These are phyloP conservation scores for Himantopus leucocephalus DNA, from an alignment of 2,113 vertebrate genomes.

Conservation along the genomic window DNA sequence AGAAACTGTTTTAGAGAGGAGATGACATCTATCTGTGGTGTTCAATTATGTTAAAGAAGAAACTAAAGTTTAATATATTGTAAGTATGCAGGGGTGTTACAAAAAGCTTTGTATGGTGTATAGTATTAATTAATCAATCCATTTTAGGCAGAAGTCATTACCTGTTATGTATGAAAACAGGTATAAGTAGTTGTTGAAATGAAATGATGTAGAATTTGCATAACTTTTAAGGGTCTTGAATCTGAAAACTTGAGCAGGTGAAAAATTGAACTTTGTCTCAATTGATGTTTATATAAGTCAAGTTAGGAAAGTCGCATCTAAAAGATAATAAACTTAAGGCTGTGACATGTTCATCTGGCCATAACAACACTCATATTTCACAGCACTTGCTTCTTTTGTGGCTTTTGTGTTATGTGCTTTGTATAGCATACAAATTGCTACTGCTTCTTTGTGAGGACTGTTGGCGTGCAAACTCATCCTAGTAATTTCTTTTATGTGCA, in stretches of 20 bases:
- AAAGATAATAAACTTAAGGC: not conserved
- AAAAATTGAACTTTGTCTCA: not conserved
- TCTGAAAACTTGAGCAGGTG: not conserved
- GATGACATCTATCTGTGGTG: not conserved
- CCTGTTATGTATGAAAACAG: not conserved
- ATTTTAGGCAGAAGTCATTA: not conserved
- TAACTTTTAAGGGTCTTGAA: not conserved
- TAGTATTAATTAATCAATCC: not conserved
- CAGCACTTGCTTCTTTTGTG: not conserved
- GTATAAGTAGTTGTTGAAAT: not conserved
- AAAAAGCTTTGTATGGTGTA: not conserved
- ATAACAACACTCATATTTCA: not conserved
- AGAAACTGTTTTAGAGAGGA: conserved; percentile 7
- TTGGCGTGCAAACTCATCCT: not conserved
- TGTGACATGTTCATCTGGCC: not conserved
- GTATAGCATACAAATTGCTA: not conserved
- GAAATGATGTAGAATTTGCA: not conserved
- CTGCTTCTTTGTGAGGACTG: not conserved
- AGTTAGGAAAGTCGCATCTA: not conserved
- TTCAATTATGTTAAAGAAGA: conserved; percentile 13
- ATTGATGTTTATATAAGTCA: not conserved
- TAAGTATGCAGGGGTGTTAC: not conserved
- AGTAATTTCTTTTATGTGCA: not conserved
- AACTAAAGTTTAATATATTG: not conserved
- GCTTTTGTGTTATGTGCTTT: not conserved